These are phyloP conservation scores for Oscheius sp. DNA, from an alignment of 2,888 invertebrate species.

Conservation along the genomic window DNA sequence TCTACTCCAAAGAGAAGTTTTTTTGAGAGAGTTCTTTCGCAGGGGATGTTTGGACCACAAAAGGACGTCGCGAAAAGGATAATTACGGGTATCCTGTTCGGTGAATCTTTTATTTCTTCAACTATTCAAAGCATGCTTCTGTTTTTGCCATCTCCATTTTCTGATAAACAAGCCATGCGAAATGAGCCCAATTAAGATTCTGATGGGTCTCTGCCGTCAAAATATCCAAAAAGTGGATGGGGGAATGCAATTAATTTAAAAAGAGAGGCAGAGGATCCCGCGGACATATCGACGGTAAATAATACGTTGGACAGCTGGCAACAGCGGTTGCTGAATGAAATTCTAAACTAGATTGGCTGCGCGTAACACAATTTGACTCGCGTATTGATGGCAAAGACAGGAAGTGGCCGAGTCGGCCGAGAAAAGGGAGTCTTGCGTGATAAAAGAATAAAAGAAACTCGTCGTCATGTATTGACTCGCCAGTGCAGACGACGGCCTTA, in stretches of 20 bases:
- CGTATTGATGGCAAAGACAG: slow-evolving; percentile 24
- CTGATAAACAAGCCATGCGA: no score
- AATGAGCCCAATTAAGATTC: no score
- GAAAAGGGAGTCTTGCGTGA: slow-evolving; percentile 3
- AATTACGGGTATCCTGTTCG: no score
- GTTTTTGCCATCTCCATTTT: no score
- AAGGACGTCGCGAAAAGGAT: not conserved
- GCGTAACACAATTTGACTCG: slow-evolving; percentile 32
- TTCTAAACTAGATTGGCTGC: slow-evolving; percentile 29
- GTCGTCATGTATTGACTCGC: slow-evolving; percentile 15
- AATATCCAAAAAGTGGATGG: not conserved
- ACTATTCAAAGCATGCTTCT: no score
- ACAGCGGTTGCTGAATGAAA: slow-evolving; percentile 29
- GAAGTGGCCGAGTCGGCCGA: slow-evolving; percentile 27
- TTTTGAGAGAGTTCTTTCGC: not conserved
- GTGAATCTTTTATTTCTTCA: no score
- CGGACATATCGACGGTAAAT: slow-evolving; percentile 12
- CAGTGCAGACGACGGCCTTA: not conserved
- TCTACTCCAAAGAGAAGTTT: not conserved
- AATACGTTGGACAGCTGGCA: slow-evolving; percentile 15
- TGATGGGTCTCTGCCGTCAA: no score
- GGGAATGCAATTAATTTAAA: not conserved
- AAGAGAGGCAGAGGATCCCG: slow-evolving; percentile 2
- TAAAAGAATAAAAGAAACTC: slow-evolving; percentile 5
- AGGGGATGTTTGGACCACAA: not conserved